phyloP scores from a whole-genome alignment of 2,888 invertebrate genomes.

The Patella ulyssiponensis region DNA sequence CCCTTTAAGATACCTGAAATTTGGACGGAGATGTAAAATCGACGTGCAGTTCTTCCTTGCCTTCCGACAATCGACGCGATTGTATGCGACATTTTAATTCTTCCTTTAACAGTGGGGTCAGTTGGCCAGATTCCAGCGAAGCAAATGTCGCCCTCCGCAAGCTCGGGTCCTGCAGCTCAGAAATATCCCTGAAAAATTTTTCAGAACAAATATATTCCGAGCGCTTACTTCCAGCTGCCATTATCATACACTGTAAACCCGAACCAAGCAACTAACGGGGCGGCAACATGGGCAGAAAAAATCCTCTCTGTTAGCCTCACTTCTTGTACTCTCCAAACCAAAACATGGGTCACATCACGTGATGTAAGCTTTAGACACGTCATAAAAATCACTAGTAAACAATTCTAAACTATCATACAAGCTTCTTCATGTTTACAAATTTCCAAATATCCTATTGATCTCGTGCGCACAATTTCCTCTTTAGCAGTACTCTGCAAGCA shows the following conservation, averaged over 20 bases:
- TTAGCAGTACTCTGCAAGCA: conserved; percentile 3
- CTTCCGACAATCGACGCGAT: conserved; percentile 42
- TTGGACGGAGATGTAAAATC: conserved; percentile 40
- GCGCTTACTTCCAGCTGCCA: conserved; percentile 13
- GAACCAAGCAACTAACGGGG: conserved; percentile 6
- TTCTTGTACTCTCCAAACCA: background rate
- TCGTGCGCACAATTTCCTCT: background rate
- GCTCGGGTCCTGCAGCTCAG: conserved; percentile 27
- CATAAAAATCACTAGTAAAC: conserved; percentile 12
- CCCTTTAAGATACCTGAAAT: conserved; percentile 33
- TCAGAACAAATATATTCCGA: conserved; percentile 19
- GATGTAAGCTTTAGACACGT: conserved; percentile 2
- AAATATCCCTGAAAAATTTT: conserved; percentile 29
- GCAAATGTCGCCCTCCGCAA: conserved; percentile 38
- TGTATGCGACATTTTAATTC: conserved; percentile 49
- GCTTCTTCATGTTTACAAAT: conserved; percentile 3
- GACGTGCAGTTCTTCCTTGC: conserved; percentile 47
- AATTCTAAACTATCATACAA: conserved; percentile 5
- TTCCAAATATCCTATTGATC: conserved; percentile 3
- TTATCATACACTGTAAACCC: conserved; percentile 7
- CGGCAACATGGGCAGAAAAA: background rate
- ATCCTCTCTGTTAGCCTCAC: background rate
- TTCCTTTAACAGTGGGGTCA: conserved; percentile 51
- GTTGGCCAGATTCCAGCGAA: conserved; percentile 39
- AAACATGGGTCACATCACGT: conserved; percentile 10